Conservation (phyloP, 2,888 invertebrate species). For the Adelognathus sp. region DNA sequence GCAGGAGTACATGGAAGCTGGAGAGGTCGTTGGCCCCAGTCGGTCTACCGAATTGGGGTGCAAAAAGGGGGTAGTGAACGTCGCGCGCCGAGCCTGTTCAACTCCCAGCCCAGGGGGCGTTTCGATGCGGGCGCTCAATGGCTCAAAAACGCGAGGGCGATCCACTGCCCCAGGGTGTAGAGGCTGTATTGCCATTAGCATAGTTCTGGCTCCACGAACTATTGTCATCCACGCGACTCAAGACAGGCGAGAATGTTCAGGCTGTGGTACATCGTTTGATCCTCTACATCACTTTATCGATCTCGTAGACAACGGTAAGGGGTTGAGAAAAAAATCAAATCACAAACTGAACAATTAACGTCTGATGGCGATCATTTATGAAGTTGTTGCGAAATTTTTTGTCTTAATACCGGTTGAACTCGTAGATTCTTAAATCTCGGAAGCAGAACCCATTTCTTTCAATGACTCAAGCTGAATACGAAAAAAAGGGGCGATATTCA, state of each 20-base stretch:
- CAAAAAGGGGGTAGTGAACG: slow-evolving; percentile 71
- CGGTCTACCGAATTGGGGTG: slow-evolving; percentile 67
- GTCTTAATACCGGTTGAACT: no score
- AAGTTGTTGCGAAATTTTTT: no score
- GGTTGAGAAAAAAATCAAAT: no score
- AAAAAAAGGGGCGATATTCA: not conserved
- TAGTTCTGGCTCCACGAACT: slow-evolving; percentile 1
- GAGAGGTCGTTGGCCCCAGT: slow-evolving; percentile 68
- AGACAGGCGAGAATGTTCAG: no score
- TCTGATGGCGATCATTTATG: no score
- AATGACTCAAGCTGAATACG: no score
- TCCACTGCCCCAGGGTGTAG: slow-evolving; percentile 33
- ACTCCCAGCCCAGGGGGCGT: slow-evolving; percentile 72
- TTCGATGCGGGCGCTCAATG: slow-evolving; percentile 67
- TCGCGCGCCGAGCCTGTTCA: slow-evolving; percentile 59
- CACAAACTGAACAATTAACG: no score
- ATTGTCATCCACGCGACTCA: slow-evolving; percentile 40
- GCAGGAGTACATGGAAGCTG: slow-evolving; percentile 71
- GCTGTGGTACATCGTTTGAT: no score
- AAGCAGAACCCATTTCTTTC: no score
- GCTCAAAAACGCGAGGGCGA: slow-evolving; percentile 58
- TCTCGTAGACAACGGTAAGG: no score
- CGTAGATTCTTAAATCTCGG: no score
- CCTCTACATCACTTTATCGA: no score
- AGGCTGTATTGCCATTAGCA: slow-evolving; percentile 30